Percentiles rank a stretch among this genome's conserved stretches.
phyloP scores from a whole-genome alignment of 2,888 invertebrate genomes.

The Polylopha cassiicola region DNA sequence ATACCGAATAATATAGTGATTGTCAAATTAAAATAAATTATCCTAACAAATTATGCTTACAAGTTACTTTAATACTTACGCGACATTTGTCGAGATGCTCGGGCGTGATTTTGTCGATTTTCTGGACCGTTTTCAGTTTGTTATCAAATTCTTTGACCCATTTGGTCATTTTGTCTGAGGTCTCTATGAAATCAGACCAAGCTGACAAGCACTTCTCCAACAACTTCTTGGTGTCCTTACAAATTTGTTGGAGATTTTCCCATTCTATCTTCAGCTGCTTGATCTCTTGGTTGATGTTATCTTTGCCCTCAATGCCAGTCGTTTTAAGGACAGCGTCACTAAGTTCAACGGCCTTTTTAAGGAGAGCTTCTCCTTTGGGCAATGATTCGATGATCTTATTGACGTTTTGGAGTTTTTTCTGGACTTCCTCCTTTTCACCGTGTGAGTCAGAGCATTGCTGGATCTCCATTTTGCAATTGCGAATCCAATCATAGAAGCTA shows the following conservation, averaged over 20 bases:
- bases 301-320: constrained; percentile 90
- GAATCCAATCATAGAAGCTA: constrained; percentile 90
- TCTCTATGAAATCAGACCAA: constrained; percentile 88
- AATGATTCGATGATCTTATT: constrained; percentile 82
- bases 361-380: constrained; percentile 82
- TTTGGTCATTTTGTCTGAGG: constrained; percentile 83
- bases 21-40: too few relatives aligned
- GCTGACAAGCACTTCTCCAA: constrained; percentile 85
- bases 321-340: constrained; percentile 86
- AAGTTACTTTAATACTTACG: constrained; percentile 58
- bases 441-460: constrained; percentile 92
- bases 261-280: constrained; percentile 88
- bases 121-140: constrained; percentile 80
- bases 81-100: constrained; percentile 87
- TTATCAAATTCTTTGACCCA: constrained; percentile 85
- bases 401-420: constrained; percentile 86
- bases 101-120: constrained; percentile 85
- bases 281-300: constrained; percentile 87
- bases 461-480: constrained; percentile 86
- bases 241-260: constrained; percentile 86
- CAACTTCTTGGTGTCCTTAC: constrained; percentile 85
- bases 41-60: background rate
- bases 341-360: constrained; percentile 84
- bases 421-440: constrained; percentile 87
- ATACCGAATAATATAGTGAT: too few relatives aligned